phyloP scores from a whole-genome alignment of 2,113 vertebrate genomes.

The Glaucidium brasilianum region DNA sequence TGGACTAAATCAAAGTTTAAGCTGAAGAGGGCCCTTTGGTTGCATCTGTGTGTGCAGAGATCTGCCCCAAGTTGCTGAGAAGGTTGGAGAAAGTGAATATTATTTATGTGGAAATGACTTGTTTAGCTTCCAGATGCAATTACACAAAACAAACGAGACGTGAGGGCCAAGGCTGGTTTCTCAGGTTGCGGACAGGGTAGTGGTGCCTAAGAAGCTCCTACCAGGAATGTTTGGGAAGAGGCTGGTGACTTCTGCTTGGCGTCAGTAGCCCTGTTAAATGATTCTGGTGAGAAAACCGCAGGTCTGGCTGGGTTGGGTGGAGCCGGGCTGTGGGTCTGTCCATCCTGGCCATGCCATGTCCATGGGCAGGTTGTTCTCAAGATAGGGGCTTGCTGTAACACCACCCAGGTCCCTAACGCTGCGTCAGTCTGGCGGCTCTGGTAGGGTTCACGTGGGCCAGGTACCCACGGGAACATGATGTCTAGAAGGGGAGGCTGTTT shows the following conservation, averaged over 20 bases:
- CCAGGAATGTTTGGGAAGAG: not conserved
- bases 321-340: not conserved
- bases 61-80: not conserved
- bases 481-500: not conserved
- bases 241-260: not conserved
- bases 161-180: not conserved
- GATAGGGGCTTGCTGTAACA: not conserved
- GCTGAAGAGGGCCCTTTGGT: not conserved
- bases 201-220: not conserved
- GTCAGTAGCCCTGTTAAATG: fast-evolving
- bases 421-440: not conserved
- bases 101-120: not conserved
- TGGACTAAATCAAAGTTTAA: not conserved
- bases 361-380: not conserved
- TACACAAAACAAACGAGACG: fast-evolving
- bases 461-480: not conserved
- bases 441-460: not conserved
- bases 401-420: not conserved
- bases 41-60: not conserved
- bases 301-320: fast-evolving
- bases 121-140: not conserved
- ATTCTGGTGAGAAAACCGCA: not conserved
- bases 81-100: not conserved
- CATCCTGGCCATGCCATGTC: fast-evolving
- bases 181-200: not conserved